Evolutionary conservation across 1,140 invertebrate genomes (phyloP).

Genomic region (Drosophila nannoptera): DNA sequence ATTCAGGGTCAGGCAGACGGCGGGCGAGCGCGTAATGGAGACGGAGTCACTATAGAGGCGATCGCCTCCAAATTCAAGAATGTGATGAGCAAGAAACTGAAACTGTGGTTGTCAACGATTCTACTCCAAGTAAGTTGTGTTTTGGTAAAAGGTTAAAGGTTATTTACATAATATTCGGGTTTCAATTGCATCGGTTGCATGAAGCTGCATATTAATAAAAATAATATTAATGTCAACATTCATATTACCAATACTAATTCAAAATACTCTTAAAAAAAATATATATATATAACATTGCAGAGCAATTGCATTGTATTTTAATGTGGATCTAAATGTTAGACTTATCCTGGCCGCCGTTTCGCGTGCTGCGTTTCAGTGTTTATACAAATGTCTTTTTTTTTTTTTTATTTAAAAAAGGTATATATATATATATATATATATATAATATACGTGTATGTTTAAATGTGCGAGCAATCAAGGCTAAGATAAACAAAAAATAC

Average conservation of each 20-base stretch:
- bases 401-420: too few relatives aligned
- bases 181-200: slow-evolving; percentile 3
- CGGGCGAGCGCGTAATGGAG: slow-evolving; percentile 27
- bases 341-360: slow-evolving; percentile 18
- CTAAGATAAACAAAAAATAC: slow-evolving; percentile 8
- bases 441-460: slow-evolving; percentile 4
- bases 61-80: slow-evolving; percentile 1
- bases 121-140: slow-evolving; percentile 46
- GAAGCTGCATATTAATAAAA: not conserved
- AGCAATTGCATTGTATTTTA: slow-evolving; percentile 7
- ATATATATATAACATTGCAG: too few relatives aligned
- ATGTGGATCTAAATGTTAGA: slow-evolving; percentile 35
- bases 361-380: slow-evolving; percentile 37
- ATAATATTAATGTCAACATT: not conserved
- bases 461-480: slow-evolving; percentile 28
- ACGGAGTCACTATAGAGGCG: slow-evolving; percentile 51
- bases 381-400: slow-evolving; percentile 28
- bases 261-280: too few relatives aligned
- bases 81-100: slow-evolving; percentile 61
- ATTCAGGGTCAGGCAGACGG: slow-evolving; percentile 2
- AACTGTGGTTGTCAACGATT: slow-evolving; percentile 71
- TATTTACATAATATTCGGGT: slow-evolving; percentile 3
- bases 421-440: slow-evolving; percentile 4
- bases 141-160: slow-evolving; percentile 10
- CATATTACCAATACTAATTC: not conserved